Base-by-base conservation (phyloP, 2,797 vertebrate genomes). In the Arctocebus calabarensis region DNA sequence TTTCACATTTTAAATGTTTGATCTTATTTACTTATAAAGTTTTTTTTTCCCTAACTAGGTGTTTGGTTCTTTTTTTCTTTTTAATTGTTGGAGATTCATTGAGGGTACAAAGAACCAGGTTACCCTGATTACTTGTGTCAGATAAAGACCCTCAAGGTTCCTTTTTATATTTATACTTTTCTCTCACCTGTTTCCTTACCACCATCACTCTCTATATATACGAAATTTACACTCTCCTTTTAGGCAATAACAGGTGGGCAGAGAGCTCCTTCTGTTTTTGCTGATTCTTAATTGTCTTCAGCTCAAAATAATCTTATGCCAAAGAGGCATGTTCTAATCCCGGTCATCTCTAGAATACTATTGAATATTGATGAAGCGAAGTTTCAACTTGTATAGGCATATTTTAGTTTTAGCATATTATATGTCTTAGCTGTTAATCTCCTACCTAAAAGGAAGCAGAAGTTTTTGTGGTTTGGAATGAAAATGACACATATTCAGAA, bases 121-220 rank as follows among this genome's bases (percentile, higher is more conserved):
- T 52, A 52, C 48, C 16, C 14, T 52, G 48, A 52, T 52, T 52
- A 14, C 14, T 52, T 52, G 48, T 52, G 48, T 52, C 1, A 14
- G 48, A 52, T 52, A 52, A 52, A 52, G 48, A 52, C 48, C 14
- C 11, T 48, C 48, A 16, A 52, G 14, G 13, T 73, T 88, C 57
- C 19, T 92, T 73, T 83, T 90, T 83, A 40, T 70, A 68, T 66
- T n/a, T 4, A 45, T 75, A 73, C 22, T 90, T 92, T 90, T 90
- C 57, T 73, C 57, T 23, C 37, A 57, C 20, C 23, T 37, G 5
- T 85, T 92, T 88, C 9, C 1, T 95, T 68, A 79, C 10, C 23
- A 20, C 13, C 13, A 4, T 27, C 14, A 82, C 48, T 52, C 48
- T 52, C 48, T 52, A 4, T 52, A 23, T 78, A 23, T 45, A n/a